These are phyloP conservation scores for Pandemis cinnamomeana DNA, from an alignment of 2,888 invertebrate species.

Conservation along the genomic window DNA sequence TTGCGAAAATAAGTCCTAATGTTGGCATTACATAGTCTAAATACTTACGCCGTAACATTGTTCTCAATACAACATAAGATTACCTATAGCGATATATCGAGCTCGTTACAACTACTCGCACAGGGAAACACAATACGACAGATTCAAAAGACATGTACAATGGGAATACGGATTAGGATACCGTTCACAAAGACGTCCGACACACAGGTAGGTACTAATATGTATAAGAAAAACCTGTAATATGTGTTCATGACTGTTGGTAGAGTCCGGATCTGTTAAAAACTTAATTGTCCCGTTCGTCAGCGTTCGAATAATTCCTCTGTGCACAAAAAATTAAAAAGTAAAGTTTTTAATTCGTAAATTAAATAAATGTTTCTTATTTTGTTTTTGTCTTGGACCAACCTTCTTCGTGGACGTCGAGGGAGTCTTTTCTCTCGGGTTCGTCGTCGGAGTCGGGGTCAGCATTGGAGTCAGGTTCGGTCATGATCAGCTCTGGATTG, in stretches of 20 bases:
- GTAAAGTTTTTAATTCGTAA: slow-evolving; percentile 41
- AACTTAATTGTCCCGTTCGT: slow-evolving; percentile 62
- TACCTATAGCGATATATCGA: neutral
- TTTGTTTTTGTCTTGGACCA: slow-evolving; percentile 42
- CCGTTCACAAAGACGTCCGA: slow-evolving; percentile 47
- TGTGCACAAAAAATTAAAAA: slow-evolving; percentile 69
- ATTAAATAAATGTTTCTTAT: neutral
- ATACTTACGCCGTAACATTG: neutral
- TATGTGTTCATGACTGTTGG: slow-evolving; percentile 56
- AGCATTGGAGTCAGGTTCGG: slow-evolving; percentile 70
- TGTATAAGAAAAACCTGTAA: slow-evolving; percentile 50
- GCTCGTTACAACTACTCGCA: slow-evolving; percentile 14
- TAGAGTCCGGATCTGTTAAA: slow-evolving; percentile 66
- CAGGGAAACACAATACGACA: slow-evolving; percentile 10
- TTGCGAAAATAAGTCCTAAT: neutral
- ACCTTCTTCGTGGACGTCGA: slow-evolving; percentile 82
- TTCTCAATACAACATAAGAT: slow-evolving; percentile 10
- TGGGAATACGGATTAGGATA: slow-evolving; percentile 43
- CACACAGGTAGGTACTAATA: slow-evolving; percentile 50
- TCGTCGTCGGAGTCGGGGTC: slow-evolving; percentile 79
- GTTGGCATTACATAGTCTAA: neutral
- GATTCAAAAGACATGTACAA: slow-evolving; percentile 37
- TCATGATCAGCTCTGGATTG: slow-evolving; percentile 77
- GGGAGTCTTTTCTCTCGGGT: slow-evolving; percentile 74
- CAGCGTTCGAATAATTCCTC: slow-evolving; percentile 79